phyloP scores from a whole-genome alignment of 2,888 invertebrate genomes.

The Bellardia pandia region DNA sequence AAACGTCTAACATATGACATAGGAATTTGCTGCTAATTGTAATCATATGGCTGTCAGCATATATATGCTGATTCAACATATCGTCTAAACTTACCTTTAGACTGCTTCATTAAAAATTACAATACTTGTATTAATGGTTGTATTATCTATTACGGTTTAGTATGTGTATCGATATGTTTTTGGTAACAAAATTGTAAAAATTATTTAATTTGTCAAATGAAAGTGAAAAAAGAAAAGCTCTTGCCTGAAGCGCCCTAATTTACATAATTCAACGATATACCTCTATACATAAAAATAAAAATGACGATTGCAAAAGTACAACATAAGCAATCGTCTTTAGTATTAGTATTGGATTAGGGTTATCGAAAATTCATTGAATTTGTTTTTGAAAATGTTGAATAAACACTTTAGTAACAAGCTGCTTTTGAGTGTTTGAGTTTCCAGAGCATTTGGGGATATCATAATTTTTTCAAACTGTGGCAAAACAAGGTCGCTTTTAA shows the following conservation, averaged over 20 bases:
- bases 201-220: too few species aligned
- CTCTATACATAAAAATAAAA: neutral
- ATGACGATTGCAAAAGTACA: slow-evolving; percentile 49
- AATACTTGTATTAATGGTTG: too few species aligned
- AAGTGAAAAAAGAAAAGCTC: too few species aligned
- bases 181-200: too few species aligned
- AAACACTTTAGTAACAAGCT: slow-evolving; percentile 42
- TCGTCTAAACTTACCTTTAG: too few species aligned
- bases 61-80: too few species aligned
- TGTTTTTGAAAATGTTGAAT: slow-evolving; percentile 33
- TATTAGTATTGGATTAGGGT: slow-evolving; percentile 53
- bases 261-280: neutral
- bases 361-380: slow-evolving; percentile 59
- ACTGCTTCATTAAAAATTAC: too few species aligned
- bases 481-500: neutral
- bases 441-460: neutral
- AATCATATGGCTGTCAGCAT: too few species aligned
- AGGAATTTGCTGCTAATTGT: too few species aligned
- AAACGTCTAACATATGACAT: too few species aligned
- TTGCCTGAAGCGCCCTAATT: neutral
- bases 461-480: neutral
- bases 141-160: too few species aligned
- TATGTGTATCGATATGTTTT: too few species aligned
- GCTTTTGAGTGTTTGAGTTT: slow-evolving; percentile 22
- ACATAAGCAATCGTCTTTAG: slow-evolving; percentile 35